Conservation (phyloP, 2,888 invertebrate species). For the Cosmia pyralina region DNA sequence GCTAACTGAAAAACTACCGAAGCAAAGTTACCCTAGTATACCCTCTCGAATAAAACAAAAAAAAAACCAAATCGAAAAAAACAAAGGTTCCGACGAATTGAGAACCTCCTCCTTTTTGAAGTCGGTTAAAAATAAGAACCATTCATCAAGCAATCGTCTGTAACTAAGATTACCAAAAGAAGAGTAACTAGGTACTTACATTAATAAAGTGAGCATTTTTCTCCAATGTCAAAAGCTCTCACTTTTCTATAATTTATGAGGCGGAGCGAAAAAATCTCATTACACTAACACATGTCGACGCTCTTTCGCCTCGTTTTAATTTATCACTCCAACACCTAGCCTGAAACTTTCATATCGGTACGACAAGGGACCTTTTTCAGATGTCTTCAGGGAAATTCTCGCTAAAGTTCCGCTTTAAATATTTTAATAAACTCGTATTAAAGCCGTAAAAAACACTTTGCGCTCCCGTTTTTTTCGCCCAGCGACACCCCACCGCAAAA, state of each 20-base stretch:
- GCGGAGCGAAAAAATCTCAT: conserved; percentile 72
- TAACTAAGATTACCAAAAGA: neutral
- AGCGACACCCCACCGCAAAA: conserved; percentile 78
- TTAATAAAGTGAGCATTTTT: conserved; percentile 26
- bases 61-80: too few species aligned
- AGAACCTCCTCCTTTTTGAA: too few species aligned
- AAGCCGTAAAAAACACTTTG: conserved; percentile 90
- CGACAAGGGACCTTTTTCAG: conserved; percentile 79
- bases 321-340: conserved; percentile 85
- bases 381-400: conserved; percentile 88
- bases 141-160: conserved; percentile 4
- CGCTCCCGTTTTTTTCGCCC: conserved; percentile 83
- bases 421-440: conserved; percentile 90
- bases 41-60: too few species aligned
- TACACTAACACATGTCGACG: conserved; percentile 75
- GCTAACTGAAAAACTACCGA: too few species aligned
- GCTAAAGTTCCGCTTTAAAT: conserved; percentile 88
- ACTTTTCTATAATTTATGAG: conserved; percentile 65
- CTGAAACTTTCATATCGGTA: conserved; percentile 79
- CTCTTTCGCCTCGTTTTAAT: conserved; percentile 81
- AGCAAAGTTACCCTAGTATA: too few species aligned
- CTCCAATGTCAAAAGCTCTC: conserved; percentile 34
- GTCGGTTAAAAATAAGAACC: too few species aligned
- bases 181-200: too few species aligned
- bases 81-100: too few species aligned